phyloP scores from a whole-genome alignment of 2,113 vertebrate species.

The Microtus pennsylvanicus region DNA sequence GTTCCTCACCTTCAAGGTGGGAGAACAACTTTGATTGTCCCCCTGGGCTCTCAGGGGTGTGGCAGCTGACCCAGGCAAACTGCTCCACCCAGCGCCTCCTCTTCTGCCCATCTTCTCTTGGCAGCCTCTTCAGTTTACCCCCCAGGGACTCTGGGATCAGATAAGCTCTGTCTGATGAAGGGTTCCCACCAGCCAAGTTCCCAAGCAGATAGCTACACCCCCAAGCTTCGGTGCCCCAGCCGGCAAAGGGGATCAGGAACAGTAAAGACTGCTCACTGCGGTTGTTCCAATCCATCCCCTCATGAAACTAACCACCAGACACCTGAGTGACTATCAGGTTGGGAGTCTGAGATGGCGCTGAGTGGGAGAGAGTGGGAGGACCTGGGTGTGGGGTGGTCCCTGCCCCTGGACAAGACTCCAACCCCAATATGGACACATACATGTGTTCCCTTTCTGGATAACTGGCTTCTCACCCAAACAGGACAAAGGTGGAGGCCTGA shows the following conservation, averaged over 20 bases:
- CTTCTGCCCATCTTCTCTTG: neutral
- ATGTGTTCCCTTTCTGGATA: neutral
- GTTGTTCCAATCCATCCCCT: fast-evolving
- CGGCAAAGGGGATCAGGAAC: neutral
- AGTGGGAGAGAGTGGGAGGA: too few species aligned
- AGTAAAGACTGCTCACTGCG: neutral
- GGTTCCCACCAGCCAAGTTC: slow-evolving; percentile 43
- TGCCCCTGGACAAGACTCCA: neutral
- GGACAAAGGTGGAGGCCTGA: neutral
- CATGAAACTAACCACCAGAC: neutral
- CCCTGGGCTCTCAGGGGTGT: neutral
- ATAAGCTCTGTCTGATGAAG: slow-evolving; percentile 33
- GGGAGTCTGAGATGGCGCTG: neutral
- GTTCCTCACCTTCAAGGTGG: neutral
- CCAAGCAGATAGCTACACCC: neutral
- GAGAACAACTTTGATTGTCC: neutral
- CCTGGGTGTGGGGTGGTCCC: neutral
- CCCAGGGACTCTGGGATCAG: neutral
- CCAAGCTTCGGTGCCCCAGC: neutral
- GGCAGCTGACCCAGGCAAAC: neutral
- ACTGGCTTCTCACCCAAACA: neutral
- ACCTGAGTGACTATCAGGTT: neutral
- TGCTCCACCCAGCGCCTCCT: neutral
- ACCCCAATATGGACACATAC: neutral
- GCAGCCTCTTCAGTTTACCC: slow-evolving; percentile 39